Evolutionary conservation across 1,140 invertebrate species (phyloP).

Genomic region (Brachionus asplanchnoidis): DNA sequence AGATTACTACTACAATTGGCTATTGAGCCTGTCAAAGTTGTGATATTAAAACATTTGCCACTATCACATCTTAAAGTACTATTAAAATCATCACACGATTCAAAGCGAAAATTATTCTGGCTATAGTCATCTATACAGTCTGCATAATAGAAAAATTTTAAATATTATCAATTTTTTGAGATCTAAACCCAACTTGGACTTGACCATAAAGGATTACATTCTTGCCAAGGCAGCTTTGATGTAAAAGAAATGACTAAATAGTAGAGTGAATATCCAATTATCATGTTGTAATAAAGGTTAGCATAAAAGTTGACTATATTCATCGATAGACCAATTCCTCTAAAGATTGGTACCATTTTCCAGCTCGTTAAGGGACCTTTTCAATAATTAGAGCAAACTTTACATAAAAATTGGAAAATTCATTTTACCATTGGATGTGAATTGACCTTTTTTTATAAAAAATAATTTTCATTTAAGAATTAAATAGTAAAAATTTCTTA

Average conservation of each 20-base stretch:
- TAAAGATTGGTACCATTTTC: conserved; percentile 57
- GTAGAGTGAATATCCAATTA: conserved; percentile 76
- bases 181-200: conserved; percentile 57
- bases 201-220: conserved; percentile 59
- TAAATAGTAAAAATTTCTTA: conserved; percentile 44
- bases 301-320: conserved; percentile 26
- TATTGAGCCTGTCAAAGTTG: background rate
- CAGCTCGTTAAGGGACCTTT: conserved; percentile 56
- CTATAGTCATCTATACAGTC: conserved; percentile 42
- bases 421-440: conserved; percentile 22
- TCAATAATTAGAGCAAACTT: background rate
- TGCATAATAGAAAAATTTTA: background rate
- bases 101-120: background rate
- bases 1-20: background rate
- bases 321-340: conserved; percentile 32
- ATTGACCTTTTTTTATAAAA: conserved; percentile 24
- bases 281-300: conserved; percentile 67
- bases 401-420: background rate
- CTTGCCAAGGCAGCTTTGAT: conserved; percentile 69
- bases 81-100: background rate
- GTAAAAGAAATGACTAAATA: conserved; percentile 73
- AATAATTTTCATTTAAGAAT: background rate
- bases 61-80: conserved; percentile 26
- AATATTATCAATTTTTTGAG: background rate
- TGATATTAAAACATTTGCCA: conserved; percentile 14